Evolutionary conservation across 1,140 invertebrate species (phyloP).

Genomic region (Drosophila carrolli): DNA sequence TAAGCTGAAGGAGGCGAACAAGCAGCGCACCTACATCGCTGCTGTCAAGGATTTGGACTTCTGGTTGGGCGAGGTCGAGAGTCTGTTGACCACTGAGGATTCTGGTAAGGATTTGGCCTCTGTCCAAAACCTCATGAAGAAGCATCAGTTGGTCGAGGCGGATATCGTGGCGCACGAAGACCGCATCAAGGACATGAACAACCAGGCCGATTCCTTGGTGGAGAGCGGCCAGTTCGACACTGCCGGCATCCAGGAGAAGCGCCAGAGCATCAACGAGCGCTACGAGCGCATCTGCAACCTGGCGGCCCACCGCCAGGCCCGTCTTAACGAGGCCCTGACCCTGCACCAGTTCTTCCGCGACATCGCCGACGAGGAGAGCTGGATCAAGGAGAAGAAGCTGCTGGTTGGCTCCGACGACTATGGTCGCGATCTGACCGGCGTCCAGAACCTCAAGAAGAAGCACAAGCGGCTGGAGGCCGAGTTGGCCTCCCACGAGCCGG

Average conservation of each 20-base stretch:
- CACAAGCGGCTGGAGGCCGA: slow-evolving; percentile 99
- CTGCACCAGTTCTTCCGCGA: slow-evolving; percentile 99
- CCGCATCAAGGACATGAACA: slow-evolving; percentile 97
- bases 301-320: slow-evolving; percentile 94
- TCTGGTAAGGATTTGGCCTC: slow-evolving; percentile 99
- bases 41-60: slow-evolving; percentile 99
- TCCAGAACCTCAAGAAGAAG: slow-evolving; percentile 99
- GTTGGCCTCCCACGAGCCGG: slow-evolving; percentile 97
- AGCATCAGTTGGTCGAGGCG: slow-evolving; percentile 98
- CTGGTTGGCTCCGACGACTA: slow-evolving; percentile 99
- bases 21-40: slow-evolving; percentile 99
- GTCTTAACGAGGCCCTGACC: slow-evolving; percentile 97
- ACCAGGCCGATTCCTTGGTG: slow-evolving; percentile 96
- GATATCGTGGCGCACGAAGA: slow-evolving; percentile 98
- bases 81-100: slow-evolving; percentile 97
- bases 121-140: slow-evolving; percentile 99
- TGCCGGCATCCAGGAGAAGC: slow-evolving; percentile 96
- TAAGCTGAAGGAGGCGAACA: slow-evolving; percentile 99
- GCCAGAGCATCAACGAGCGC: slow-evolving; percentile 96
- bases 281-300: slow-evolving; percentile 97
- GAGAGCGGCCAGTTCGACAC: slow-evolving; percentile 98
- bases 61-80: slow-evolving; percentile 99
- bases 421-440: slow-evolving; percentile 98
- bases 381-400: slow-evolving; percentile 99
- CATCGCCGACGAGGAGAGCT: slow-evolving; percentile 99